phyloP scores from a whole-genome alignment of 2,113 vertebrate genomes.

The Hystrix brachyura region DNA sequence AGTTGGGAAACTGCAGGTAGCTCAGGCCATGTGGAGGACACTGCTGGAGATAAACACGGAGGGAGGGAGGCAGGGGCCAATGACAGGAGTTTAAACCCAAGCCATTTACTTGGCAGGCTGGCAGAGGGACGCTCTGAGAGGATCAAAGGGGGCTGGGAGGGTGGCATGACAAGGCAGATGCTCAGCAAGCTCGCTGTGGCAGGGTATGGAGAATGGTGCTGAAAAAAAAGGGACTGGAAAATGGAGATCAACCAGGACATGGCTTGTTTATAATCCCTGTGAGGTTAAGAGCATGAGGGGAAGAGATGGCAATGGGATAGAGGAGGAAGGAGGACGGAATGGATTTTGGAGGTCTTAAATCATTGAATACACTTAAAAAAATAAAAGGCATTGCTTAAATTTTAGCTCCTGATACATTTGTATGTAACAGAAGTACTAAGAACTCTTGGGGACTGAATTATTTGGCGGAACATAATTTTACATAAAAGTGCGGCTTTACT shows the following conservation, averaged over 20 bases:
- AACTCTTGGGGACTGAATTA: constrained; percentile 7
- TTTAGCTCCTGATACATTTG: constrained; percentile 6
- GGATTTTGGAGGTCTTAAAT: constrained; percentile 4
- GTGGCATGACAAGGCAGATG: background rate
- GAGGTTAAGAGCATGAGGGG: background rate
- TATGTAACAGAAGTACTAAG: background rate
- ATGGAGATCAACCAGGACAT: background rate
- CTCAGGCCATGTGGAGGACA: background rate
- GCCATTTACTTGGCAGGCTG: background rate
- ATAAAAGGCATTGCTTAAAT: background rate
- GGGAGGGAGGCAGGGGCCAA: background rate
- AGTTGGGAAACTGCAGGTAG: background rate
- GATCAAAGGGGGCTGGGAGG: background rate
- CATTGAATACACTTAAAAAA: background rate
- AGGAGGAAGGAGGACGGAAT: background rate
- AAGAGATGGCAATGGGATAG: background rate
- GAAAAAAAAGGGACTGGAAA: background rate
- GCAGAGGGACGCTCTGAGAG: background rate
- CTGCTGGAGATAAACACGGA: background rate
- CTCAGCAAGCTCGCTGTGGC: background rate
- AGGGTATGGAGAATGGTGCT: background rate
- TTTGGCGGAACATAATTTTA: constrained; percentile 7
- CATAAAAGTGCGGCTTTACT: background rate
- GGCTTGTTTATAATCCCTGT: background rate
- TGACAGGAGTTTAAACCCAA: constrained; percentile 15